Conservation (phyloP, 1,140 invertebrate genomes). For the Cryptotermes secundus region DNA sequence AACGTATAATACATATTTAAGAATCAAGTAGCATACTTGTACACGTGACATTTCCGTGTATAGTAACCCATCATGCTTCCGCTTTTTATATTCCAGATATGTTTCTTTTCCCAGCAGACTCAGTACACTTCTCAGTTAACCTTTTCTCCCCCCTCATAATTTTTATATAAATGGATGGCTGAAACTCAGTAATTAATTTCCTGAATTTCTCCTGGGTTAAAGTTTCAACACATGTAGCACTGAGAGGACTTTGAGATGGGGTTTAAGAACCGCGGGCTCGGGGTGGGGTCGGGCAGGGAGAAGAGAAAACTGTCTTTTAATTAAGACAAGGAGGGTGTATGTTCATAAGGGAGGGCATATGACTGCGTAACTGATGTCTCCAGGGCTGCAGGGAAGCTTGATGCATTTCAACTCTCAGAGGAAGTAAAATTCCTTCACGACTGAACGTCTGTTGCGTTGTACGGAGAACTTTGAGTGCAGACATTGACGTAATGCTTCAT, state of each 20-base stretch:
- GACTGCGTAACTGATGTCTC: not conserved
- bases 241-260: not conserved
- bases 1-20: too few species aligned
- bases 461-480: too few species aligned
- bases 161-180: not conserved
- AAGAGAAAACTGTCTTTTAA: constrained; percentile 7
- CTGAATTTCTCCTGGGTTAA: constrained; percentile 9
- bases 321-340: constrained; percentile 1
- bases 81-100: not conserved
- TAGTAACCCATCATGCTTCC: not conserved
- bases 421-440: not conserved
- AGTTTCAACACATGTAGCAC: not conserved
- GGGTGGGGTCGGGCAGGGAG: not conserved
- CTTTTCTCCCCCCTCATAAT: not conserved
- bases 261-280: not conserved
- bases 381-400: too few species aligned
- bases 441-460: too few species aligned
- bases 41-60: too few species aligned
- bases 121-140: not conserved
- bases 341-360: not conserved
- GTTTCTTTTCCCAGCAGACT: not conserved
- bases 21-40: too few species aligned
- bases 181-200: not conserved
- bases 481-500: too few species aligned
- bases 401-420: not conserved